Conservation (phyloP, 2,797 vertebrate genomes). For the Pseudochaenichthys georgianus region DNA sequence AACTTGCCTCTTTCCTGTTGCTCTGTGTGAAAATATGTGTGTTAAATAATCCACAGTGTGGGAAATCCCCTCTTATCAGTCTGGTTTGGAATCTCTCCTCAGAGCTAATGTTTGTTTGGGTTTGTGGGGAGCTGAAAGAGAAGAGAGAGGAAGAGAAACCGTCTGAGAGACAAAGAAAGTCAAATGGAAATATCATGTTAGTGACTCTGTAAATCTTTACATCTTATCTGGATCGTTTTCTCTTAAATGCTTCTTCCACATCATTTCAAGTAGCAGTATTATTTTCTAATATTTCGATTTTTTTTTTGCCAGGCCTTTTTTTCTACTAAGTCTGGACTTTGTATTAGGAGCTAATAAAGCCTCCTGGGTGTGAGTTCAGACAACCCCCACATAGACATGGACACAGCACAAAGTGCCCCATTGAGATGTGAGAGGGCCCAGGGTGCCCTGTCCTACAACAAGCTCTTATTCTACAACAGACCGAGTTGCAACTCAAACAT, state of each 20-base stretch:
- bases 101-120: slow-evolving; percentile 70
- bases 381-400: slow-evolving; percentile 56
- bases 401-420: slow-evolving; percentile 74
- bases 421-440: slow-evolving; percentile 63
- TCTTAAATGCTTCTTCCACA: slow-evolving; percentile 3
- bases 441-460: slow-evolving; percentile 64
- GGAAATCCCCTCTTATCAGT: slow-evolving; percentile 77
- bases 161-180: slow-evolving; percentile 10
- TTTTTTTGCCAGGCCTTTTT: slow-evolving; percentile 12
- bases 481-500: slow-evolving; percentile 60
- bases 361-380: slow-evolving; percentile 35
- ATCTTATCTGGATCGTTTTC: slow-evolving; percentile 4
- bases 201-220: not conserved
- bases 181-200: slow-evolving; percentile 18
- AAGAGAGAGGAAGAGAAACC: slow-evolving; percentile 57
- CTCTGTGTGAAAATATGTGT: not conserved
- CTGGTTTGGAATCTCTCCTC: slow-evolving; percentile 67
- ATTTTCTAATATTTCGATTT: not conserved
- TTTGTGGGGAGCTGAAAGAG: slow-evolving; percentile 54
- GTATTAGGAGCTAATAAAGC: slow-evolving; percentile 56
- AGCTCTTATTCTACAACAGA: slow-evolving; percentile 61
- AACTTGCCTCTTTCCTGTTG: slow-evolving; percentile 17
- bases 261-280: slow-evolving; percentile 9
- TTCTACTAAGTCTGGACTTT: slow-evolving; percentile 35
- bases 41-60: slow-evolving; percentile 59